Conservation (phyloP, 2,888 invertebrate species). For the Limnephilus marmoratus region DNA sequence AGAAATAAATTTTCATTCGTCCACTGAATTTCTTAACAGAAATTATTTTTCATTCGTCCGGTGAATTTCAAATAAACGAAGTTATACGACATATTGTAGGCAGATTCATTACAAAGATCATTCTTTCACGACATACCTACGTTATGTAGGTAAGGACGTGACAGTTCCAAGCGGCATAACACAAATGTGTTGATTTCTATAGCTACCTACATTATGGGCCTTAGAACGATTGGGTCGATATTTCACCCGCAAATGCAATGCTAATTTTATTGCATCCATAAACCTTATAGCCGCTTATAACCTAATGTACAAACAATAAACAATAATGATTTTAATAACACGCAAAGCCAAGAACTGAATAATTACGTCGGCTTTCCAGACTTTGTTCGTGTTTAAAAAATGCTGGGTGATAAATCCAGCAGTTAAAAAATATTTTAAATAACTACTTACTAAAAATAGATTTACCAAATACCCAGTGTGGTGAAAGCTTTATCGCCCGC, state of each 20-base stretch:
- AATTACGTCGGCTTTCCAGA: background rate
- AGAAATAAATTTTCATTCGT: no score
- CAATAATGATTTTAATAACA: background rate
- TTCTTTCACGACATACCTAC: background rate
- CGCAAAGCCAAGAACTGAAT: background rate
- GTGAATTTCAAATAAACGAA: no score
- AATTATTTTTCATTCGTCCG: no score
- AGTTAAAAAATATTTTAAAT: no score
- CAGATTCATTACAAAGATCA: no score
- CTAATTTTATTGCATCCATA: background rate
- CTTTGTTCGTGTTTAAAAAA: background rate
- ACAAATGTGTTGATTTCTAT: background rate
- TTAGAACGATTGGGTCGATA: background rate
- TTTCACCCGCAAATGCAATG: background rate
- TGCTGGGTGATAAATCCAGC: no score
- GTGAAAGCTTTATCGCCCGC: no score
- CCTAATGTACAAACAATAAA: background rate
- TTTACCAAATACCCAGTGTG: no score
- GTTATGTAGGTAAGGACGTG: background rate
- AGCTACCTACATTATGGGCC: background rate
- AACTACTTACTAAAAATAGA: no score
- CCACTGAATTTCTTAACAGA: no score
- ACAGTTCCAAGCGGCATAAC: background rate
- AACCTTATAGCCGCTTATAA: background rate
- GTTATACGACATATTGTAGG: no score